phyloP scores from a whole-genome alignment of 2,113 vertebrate species.

The Atractosteus spatula region DNA sequence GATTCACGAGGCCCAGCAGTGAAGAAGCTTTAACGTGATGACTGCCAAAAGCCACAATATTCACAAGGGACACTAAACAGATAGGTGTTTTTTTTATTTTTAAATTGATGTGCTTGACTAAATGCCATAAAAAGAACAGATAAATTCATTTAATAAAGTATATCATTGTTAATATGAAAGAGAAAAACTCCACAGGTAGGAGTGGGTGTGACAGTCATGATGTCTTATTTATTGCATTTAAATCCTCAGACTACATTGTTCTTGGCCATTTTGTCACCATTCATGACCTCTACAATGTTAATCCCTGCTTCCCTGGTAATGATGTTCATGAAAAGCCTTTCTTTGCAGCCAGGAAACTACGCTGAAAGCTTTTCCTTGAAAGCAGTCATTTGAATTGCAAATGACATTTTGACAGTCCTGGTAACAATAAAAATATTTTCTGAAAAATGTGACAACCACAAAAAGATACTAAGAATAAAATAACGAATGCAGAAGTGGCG shows the following conservation, averaged over 20 bases:
- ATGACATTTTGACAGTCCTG: conserved; percentile 16
- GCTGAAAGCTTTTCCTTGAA: neutral
- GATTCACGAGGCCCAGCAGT: conserved; percentile 6
- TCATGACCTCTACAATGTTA: conserved; percentile 14
- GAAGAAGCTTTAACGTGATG: no score
- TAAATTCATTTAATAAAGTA: no score
- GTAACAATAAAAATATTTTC: neutral
- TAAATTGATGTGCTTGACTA: no score
- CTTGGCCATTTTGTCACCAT: conserved; percentile 29
- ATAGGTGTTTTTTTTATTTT: no score
- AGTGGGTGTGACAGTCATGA: conserved; percentile 24
- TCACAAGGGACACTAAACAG: no score
- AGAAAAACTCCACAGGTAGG: no score
- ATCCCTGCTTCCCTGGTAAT: conserved; percentile 22
- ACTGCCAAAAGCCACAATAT: no score
- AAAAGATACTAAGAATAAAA: conserved; percentile 1
- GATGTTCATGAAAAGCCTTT: conserved; percentile 25
- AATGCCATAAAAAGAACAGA: no score
- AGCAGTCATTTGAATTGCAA: conserved; percentile 25
- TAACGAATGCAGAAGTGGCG: neutral
- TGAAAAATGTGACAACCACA: no score
- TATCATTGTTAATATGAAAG: no score
- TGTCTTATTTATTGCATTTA: conserved; percentile 30
- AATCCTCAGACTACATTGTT: conserved; percentile 21
- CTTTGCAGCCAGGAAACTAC: neutral